Percentiles rank a stretch among this genome's conserved stretches.
These are phyloP conservation scores for Denticeps clupeoides DNA, from an alignment of 2,797 vertebrate genomes.

Conservation along the genomic window DNA sequence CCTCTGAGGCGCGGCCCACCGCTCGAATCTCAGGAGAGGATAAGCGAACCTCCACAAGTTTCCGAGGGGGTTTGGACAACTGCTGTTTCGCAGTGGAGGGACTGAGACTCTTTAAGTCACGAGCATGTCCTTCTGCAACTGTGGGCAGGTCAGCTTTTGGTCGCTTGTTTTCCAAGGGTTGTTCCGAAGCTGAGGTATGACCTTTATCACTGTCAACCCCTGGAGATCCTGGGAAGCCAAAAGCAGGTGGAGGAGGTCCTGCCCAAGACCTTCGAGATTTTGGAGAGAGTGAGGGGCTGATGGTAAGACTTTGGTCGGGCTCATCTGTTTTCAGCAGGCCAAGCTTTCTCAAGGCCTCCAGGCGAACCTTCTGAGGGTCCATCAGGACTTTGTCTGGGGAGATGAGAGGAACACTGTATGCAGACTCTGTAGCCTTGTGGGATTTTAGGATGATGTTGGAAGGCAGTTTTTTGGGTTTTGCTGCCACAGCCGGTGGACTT, in stretches of 20 bases:
- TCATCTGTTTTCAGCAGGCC: constrained; percentile 68
- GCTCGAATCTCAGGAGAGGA: too few relatives aligned
- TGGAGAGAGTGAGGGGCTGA: constrained; percentile 30
- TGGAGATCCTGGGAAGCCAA: too few relatives aligned
- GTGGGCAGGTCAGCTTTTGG: background rate
- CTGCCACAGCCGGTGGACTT: constrained; percentile 66
- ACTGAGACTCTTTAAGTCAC: constrained; percentile 1
- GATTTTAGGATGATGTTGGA: constrained; percentile 78
- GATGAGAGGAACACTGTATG: constrained; percentile 14
- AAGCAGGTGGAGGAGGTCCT: constrained; percentile 25
- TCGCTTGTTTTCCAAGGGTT: too few relatives aligned
- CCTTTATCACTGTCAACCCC: too few relatives aligned
- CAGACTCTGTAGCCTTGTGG: constrained; percentile 26
- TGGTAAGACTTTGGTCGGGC: constrained; percentile 20
- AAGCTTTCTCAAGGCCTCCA: constrained; percentile 78
- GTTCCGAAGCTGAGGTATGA: too few relatives aligned
- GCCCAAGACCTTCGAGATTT: constrained; percentile 35
- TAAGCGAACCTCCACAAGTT: too few relatives aligned
- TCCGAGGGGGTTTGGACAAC: constrained; percentile 20
- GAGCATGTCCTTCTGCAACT: background rate
- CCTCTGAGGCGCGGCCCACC: too few relatives aligned
- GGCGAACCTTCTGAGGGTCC: constrained; percentile 56
- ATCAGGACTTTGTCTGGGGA: constrained; percentile 24
- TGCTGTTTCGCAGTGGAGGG: background rate
- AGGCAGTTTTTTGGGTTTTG: constrained; percentile 79